These are phyloP conservation scores for Puntigrus tetrazona DNA, from an alignment of 2,113 vertebrate genomes.

Conservation along the genomic window DNA sequence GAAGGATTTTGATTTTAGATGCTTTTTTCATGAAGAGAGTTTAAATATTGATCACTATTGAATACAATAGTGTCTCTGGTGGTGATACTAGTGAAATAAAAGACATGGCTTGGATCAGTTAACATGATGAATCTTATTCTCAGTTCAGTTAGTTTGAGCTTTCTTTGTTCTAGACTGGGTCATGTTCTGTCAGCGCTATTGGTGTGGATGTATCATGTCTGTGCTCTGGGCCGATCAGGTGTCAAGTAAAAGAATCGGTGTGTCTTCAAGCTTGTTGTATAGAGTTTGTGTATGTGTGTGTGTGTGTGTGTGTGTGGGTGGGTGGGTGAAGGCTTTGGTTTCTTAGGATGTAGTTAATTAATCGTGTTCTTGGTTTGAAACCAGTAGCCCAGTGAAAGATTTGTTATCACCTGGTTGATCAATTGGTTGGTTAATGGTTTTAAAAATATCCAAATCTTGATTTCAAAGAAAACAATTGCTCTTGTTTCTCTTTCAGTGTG, in stretches of 20 bases:
- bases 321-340: conserved; percentile 53
- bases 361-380: conserved; percentile 35
- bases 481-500: conserved; percentile 65
- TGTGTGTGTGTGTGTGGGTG: conserved; percentile 23
- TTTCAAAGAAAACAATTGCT: neutral
- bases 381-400: conserved; percentile 16
- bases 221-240: conserved; percentile 59
- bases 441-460: neutral
- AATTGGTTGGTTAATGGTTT: neutral
- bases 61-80: neutral
- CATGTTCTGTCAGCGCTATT: neutral
- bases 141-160: neutral
- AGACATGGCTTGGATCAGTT: conserved; percentile 1
- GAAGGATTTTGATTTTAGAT: neutral
- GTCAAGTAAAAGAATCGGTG: conserved; percentile 69
- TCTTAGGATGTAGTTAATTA: conserved; percentile 61
- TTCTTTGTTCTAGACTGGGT: neutral
- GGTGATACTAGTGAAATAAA: conserved; percentile 17
- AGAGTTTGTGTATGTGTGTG: neutral
- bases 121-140: neutral
- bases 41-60: neutral
- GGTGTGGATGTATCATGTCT: conserved; percentile 20
- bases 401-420: neutral
- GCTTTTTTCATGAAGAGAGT: neutral
- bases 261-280: conserved; percentile 50